Base-by-base conservation (phyloP, 2,113 vertebrate species). In the Suricata suricatta region DNA sequence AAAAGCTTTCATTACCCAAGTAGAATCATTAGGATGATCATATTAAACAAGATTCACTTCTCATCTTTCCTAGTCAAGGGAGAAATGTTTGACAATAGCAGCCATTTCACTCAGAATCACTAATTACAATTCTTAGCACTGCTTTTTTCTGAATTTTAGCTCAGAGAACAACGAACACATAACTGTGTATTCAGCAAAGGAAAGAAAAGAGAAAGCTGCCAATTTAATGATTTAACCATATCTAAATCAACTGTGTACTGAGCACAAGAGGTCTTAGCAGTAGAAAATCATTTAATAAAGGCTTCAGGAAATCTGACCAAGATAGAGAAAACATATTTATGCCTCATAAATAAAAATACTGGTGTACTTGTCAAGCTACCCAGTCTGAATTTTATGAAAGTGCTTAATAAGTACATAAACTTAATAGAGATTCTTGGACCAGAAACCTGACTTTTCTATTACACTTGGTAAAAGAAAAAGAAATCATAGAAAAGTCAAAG, bases 121-220 rank as follows among this genome's bases (percentile, higher is more conserved):
- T 71, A 33, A 86, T 68, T 74, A 41, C 27, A 52, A 52, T 72
- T 79, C 23, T 90, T 88, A 50, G 29, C 21, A n/a, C 3, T 77
- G 12, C 50, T 96, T 72, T 31, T 35, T 93, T 60, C 33, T 96
- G 77, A 96, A 38, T 83, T 95, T 95, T 95, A 86, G 82, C 69
- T 63, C 52, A 79, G 72, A 66, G 31, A 94, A 66, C 33, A 88
- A 19, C 9, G 89, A 52, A 74, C 41, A 64, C 63, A 16, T 23
- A 57, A 79, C 83, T 60, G 11, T 19, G 63, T 31, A 44, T 29
- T 96, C 66, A 79, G 35, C 35, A 93, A 71, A 88, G 44, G 21
- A 72, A 47, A 14, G 12, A 68, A 41, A 81, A 88, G 15, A 86
- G 52, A 88, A 64, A 71, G 35, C 3, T 81, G 47, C 23, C 71